Conservation (phyloP, 2,888 invertebrate species). For the Mellilla xanthometata region DNA sequence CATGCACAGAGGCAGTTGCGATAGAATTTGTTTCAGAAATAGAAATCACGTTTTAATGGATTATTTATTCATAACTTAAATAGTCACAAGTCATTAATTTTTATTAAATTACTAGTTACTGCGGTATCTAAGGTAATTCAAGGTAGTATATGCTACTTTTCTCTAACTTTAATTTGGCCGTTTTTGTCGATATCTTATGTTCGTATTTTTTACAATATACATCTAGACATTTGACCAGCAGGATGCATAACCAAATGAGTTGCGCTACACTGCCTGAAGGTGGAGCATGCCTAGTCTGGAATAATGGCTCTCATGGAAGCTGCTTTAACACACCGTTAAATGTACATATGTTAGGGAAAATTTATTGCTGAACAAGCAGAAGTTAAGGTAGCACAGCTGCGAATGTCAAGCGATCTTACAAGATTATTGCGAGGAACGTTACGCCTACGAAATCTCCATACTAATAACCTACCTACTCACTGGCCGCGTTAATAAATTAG, state of each 20-base stretch:
- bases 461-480: conserved; percentile 38
- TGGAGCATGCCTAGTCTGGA: no score
- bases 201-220: conserved; percentile 8
- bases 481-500: conserved; percentile 41
- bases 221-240: no score
- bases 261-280: no score
- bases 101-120: no score
- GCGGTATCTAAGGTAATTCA: no score
- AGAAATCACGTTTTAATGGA: conserved; percentile 18
- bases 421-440: conserved; percentile 29
- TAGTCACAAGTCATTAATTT: no score
- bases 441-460: conserved; percentile 33
- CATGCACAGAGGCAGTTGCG: conserved; percentile 14
- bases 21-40: conserved; percentile 17
- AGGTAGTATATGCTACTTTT: conserved; percentile 15
- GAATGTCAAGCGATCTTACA: conserved; percentile 26
- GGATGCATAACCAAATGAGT: no score
- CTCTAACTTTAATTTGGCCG: conserved; percentile 13
- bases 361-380: conserved; percentile 24
- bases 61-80: no score
- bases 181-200: conserved; percentile 9
- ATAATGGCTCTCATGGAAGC: no score
- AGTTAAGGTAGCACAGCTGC: conserved; percentile 24
- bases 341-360: conserved; percentile 11
- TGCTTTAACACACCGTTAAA: no score